Conservation (phyloP, 2,113 vertebrate genomes). For the Forbesichthys papilliferus region DNA sequence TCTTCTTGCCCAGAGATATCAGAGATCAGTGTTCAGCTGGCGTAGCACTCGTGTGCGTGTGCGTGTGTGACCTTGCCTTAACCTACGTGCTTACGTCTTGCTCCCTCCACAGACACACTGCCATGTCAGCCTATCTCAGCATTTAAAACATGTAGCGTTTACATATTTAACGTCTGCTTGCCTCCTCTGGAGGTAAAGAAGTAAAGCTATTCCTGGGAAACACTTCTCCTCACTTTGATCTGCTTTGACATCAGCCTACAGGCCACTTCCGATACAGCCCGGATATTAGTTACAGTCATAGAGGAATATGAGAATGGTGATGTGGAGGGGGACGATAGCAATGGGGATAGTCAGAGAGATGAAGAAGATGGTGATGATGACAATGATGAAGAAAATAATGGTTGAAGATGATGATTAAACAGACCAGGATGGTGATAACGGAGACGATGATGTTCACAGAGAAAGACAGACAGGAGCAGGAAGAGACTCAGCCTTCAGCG, state of each 20-base stretch:
- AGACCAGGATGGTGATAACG: too few species aligned
- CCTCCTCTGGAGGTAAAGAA: conserved; percentile 21
- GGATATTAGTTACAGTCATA: conserved; percentile 18
- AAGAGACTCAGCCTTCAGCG: conserved; percentile 45
- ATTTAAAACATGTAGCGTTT: conserved; percentile 69
- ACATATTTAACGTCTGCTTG: conserved; percentile 68
- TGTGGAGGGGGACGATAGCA: conserved; percentile 24
- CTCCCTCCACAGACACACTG: conserved; percentile 53
- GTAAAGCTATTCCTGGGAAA: conserved; percentile 41
- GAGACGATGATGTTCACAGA: neutral
- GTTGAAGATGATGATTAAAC: too few species aligned
- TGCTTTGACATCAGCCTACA: conserved; percentile 4
- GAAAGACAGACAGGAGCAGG: neutral
- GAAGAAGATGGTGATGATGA: neutral
- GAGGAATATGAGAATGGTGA: conserved; percentile 24
- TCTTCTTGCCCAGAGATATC: neutral
- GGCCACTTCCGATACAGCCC: conserved; percentile 21
- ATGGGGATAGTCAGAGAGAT: conserved; percentile 14
- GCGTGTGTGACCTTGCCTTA: conserved; percentile 31
- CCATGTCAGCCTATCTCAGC: conserved; percentile 61
- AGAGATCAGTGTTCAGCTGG: neutral
- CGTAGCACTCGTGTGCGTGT: neutral
- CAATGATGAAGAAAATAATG: too few species aligned
- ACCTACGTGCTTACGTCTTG: conserved; percentile 44
- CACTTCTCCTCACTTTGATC: conserved; percentile 43